These are phyloP conservation scores for Sympetrum striolatum DNA, from an alignment of 2,888 invertebrate genomes.

Conservation along the genomic window DNA sequence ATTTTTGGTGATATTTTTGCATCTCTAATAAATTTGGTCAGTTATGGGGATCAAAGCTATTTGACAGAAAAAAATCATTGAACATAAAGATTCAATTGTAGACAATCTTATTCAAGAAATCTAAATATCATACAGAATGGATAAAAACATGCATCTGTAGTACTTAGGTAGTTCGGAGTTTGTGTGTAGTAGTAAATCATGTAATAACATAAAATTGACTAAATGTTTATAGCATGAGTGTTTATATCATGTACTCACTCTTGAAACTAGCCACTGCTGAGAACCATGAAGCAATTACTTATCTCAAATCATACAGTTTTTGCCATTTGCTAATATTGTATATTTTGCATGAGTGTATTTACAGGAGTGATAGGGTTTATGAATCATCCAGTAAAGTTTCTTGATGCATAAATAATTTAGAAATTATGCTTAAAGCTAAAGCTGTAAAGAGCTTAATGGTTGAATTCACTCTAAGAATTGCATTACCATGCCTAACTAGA, in stretches of 20 bases:
- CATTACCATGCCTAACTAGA: too few relatives aligned
- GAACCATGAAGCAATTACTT: constrained; percentile 11
- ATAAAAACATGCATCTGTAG: constrained; percentile 26
- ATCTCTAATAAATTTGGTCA: constrained; percentile 18
- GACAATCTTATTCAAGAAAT: not conserved
- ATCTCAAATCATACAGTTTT: too few relatives aligned
- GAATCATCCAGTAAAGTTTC: too few relatives aligned
- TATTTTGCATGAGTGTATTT: too few relatives aligned
- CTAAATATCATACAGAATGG: not conserved
- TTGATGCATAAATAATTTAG: too few relatives aligned
- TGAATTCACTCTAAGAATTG: too few relatives aligned
- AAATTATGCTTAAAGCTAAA: too few relatives aligned
- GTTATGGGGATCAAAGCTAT: not conserved
- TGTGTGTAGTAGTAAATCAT: constrained; percentile 24
- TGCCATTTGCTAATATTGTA: not conserved
- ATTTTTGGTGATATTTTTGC: constrained; percentile 19
- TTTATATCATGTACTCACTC: constrained; percentile 21
- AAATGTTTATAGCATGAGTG: constrained; percentile 21
- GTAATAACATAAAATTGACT: not conserved
- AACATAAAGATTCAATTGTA: not conserved
- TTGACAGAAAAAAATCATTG: not conserved
- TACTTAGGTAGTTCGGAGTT: constrained; percentile 18
- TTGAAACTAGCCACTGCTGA: constrained; percentile 38
- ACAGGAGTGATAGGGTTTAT: too few relatives aligned
- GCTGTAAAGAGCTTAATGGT: too few relatives aligned